These are phyloP conservation scores for Linnaemya vulpina DNA, from an alignment of 2,888 invertebrate genomes.

Conservation along the genomic window DNA sequence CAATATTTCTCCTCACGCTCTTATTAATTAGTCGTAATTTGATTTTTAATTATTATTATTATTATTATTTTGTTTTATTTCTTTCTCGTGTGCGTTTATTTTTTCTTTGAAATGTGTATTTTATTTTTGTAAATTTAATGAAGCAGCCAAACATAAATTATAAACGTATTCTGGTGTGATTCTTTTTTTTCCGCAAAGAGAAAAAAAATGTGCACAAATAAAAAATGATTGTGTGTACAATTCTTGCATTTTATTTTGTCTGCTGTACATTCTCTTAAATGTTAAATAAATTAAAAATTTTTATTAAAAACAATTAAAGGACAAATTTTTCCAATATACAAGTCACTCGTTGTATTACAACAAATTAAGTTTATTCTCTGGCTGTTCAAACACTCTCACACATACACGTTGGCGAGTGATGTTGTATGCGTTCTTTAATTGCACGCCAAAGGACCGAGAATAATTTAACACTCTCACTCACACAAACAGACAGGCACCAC, in stretches of 20 bases:
- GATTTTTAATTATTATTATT: slow-evolving; percentile 5
- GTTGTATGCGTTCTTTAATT: slow-evolving; percentile 34
- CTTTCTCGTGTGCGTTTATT: slow-evolving; percentile 21
- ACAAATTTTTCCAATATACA: slow-evolving; percentile 58
- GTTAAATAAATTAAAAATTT: slow-evolving; percentile 69
- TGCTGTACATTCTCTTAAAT: slow-evolving; percentile 55
- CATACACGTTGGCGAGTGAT: background rate
- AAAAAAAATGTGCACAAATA: background rate
- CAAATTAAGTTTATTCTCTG: slow-evolving; percentile 55
- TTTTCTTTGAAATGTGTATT: slow-evolving; percentile 29
- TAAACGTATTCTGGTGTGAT: slow-evolving; percentile 46
- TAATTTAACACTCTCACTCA: slow-evolving; percentile 23
- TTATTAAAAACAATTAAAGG: slow-evolving; percentile 71
- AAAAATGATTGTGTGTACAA: slow-evolving; percentile 32
- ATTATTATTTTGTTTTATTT: slow-evolving; percentile 6
- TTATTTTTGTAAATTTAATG: slow-evolving; percentile 64
- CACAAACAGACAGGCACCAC: background rate
- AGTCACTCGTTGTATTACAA: slow-evolving; percentile 57
- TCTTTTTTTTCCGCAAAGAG: background rate
- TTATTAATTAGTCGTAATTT: slow-evolving; percentile 66
- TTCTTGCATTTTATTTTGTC: slow-evolving; percentile 40
- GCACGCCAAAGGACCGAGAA: slow-evolving; percentile 37
- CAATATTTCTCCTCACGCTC: slow-evolving; percentile 56
- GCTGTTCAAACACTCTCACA: slow-evolving; percentile 13
- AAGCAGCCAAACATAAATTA: slow-evolving; percentile 65